These are phyloP conservation scores for Avahi laniger DNA, from an alignment of 2,797 vertebrate species.

Conservation along the genomic window DNA sequence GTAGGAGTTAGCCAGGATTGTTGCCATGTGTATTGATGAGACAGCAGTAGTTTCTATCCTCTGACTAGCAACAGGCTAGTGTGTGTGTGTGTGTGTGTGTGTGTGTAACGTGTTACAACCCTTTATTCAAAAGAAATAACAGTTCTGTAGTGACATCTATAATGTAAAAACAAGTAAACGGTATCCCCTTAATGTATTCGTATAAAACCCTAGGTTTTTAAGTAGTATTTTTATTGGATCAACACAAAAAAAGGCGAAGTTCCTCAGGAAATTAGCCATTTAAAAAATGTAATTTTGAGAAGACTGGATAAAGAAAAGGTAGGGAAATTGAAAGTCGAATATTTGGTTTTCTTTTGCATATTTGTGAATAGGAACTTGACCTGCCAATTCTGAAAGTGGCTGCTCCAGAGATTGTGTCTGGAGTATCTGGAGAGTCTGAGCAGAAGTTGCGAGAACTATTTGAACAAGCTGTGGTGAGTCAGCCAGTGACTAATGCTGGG, in stretches of 20 bases:
- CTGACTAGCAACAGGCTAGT: background rate
- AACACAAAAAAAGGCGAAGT: background rate
- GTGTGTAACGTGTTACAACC: no score
- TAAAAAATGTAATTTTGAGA: background rate
- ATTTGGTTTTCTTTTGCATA: background rate
- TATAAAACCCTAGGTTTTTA: background rate
- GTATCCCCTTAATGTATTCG: background rate
- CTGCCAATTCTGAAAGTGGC: constrained; percentile 95
- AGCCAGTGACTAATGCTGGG: no score
- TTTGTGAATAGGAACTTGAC: constrained; percentile 89
- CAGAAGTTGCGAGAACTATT: constrained; percentile 96
- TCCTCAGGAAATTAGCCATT: background rate
- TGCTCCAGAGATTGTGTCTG: constrained; percentile 96
- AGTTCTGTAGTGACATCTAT: background rate
- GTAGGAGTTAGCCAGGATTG: background rate
- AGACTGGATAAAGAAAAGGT: background rate
- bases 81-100: no score
- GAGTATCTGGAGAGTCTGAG: constrained; percentile 97
- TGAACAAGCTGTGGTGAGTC: constrained; percentile 92
- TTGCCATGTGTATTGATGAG: background rate
- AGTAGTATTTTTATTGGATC: background rate
- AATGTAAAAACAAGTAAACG: background rate
- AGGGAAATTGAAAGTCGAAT: background rate
- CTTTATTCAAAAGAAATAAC: background rate
- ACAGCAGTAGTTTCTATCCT: background rate